Conservation (phyloP, 2,888 invertebrate species). For the Willowsia nigromaculata region DNA sequence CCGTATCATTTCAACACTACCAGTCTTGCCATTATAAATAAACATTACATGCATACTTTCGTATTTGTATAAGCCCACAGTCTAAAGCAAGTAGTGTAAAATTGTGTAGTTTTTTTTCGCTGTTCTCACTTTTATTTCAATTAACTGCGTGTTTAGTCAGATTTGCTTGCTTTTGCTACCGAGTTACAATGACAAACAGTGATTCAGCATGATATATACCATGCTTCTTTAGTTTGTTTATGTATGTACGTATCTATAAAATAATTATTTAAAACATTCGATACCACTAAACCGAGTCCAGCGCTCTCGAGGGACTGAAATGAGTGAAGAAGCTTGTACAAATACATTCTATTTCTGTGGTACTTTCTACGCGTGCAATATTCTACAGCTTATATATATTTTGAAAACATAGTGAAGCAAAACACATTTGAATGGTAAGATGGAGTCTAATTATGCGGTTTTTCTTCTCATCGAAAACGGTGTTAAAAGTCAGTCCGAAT, state of each 20-base stretch:
- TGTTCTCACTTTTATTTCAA: constrained; percentile 13
- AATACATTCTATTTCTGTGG: no score
- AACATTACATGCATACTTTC: not conserved
- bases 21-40: not conserved
- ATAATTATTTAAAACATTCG: not conserved
- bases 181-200: constrained; percentile 57
- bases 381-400: no score
- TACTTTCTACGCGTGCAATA: no score
- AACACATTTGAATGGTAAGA: not conserved
- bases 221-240: not conserved
- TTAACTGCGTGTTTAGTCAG: not conserved
- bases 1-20: not conserved
- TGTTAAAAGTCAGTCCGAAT: not conserved
- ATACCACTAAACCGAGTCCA: no score
- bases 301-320: no score
- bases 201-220: constrained; percentile 8
- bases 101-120: not conserved
- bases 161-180: constrained; percentile 41
- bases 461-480: not conserved
- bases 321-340: no score
- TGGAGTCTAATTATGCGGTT: constrained; percentile 8
- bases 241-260: not conserved
- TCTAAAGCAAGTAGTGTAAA: not conserved
- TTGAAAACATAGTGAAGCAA: no score
- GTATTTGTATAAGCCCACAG: no score